Evolutionary conservation across 1,140 invertebrate genomes (phyloP).

Genomic region (Melitaea cinxia): DNA sequence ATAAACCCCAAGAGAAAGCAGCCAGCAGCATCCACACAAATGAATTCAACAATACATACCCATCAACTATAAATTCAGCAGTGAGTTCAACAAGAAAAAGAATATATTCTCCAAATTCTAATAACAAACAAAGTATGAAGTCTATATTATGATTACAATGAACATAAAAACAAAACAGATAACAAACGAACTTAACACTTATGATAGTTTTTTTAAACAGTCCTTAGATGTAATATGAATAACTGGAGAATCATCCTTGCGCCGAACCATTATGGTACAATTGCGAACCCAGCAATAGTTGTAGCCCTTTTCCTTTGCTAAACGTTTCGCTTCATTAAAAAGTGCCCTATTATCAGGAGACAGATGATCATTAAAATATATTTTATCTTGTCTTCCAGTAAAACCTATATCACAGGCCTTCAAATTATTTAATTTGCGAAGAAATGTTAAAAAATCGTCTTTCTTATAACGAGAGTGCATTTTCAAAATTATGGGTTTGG

Average conservation of each 20-base stretch:
- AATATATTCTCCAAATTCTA: too few species aligned
- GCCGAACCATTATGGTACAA: conserved; percentile 19
- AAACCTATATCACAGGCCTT: conserved; percentile 1
- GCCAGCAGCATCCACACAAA: too few species aligned
- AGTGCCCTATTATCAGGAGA: conserved; percentile 5
- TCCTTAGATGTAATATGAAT: conserved; percentile 8
- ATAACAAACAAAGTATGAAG: too few species aligned
- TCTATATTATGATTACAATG: too few species aligned
- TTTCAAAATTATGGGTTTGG: not conserved
- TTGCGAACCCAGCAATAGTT: conserved; percentile 19
- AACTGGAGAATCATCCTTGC: conserved; percentile 3
- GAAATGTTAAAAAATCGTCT: not conserved
- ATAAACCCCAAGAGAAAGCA: too few species aligned
- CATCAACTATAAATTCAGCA: too few species aligned
- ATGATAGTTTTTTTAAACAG: not conserved
- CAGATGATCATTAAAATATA: conserved; percentile 23
- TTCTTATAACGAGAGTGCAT: not conserved
- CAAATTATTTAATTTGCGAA: not conserved
- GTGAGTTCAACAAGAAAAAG: too few species aligned
- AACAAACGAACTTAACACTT: too few species aligned
- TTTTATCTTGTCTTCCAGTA: not conserved
- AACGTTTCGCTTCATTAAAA: conserved; percentile 7
- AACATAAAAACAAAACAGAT: too few species aligned
- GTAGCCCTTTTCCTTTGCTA: conserved; percentile 19
- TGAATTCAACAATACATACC: too few species aligned